Base-by-base conservation (phyloP, 1,140 invertebrate genomes). In the Scaptomyza pallida region DNA sequence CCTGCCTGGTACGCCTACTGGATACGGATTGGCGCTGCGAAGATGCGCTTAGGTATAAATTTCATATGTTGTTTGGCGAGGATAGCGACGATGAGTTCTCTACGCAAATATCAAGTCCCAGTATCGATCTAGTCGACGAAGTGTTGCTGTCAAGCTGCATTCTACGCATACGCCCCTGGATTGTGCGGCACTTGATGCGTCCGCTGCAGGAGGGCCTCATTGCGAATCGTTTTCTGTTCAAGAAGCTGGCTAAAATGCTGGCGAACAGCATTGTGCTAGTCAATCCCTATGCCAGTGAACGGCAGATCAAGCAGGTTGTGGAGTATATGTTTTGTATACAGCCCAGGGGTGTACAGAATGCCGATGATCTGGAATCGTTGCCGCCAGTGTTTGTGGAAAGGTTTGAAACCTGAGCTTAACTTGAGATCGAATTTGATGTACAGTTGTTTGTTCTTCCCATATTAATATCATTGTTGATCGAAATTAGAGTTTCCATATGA, bases 11-110 rank as follows among this genome's bases (percentile, higher is more conserved):
- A 10, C 68, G 69, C 0, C 12, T 81, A 2, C 21, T 91, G 5
- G 90, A 91, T 13, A 69, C 71, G n/a, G 89, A 90, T 54, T 77
- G 89, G 65, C 83, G 90, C 2, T 78, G 79, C 21, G 83, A 90
- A 23, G 76, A 85, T n/a, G 26, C 60, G 1, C 44, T 91, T 5
- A 48, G 78, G 10, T 62, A 73, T 23, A 86, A 75, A 26, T 91
- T 91, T 23, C 26, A 61, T n/a, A 41, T 56, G 23, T 51, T 91
- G 0, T 91, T 91, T 52, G 90, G 90, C 8, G 88, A 90, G 17
- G 83, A 88, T n/a, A 89, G 81, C 15, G 90, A 91, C 12, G 83
- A 89, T 64, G 90, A 91, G 21, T 90, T 91, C 50, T 57, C 73
- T 37, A 81, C 80, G 10, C 55, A 78, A 3, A 68, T 89, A 23